Conservation (phyloP, 2,113 vertebrate species). For the Triplophysa rosa region DNA sequence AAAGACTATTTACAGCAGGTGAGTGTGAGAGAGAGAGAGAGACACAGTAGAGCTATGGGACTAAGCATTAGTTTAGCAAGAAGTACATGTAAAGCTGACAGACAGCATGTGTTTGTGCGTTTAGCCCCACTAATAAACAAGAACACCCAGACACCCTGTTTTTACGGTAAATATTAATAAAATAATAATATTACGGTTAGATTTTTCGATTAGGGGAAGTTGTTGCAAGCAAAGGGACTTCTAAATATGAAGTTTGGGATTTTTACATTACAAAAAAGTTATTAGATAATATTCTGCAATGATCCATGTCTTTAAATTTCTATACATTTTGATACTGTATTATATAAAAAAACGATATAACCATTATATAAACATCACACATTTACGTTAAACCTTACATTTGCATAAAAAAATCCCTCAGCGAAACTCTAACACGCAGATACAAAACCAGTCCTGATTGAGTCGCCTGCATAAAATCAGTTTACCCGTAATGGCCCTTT, state of each 20-base stretch:
- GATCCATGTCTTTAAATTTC: too few relatives aligned
- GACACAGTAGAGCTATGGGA: constrained; percentile 3
- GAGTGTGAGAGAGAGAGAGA: not conserved
- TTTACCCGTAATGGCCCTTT: constrained; percentile 2
- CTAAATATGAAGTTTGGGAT: too few relatives aligned
- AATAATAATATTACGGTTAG: too few relatives aligned
- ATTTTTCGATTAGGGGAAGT: too few relatives aligned
- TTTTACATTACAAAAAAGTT: too few relatives aligned
- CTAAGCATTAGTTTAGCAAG: constrained; percentile 46
- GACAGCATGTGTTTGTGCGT: constrained; percentile 10
- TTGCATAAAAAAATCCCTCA: not conserved
- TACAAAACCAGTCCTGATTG: constrained; percentile 22
- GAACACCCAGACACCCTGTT: constrained; percentile 5
- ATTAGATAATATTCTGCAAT: too few relatives aligned
- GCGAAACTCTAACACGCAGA: not conserved
- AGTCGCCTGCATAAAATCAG: constrained; percentile 19
- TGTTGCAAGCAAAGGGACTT: too few relatives aligned
- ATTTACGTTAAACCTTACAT: too few relatives aligned
- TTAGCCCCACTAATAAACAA: constrained; percentile 30
- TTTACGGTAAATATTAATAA: not conserved
- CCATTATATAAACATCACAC: too few relatives aligned
- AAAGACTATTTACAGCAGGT: constrained; percentile 20
- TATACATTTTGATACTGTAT: too few relatives aligned
- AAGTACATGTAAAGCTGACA: constrained; percentile 38
- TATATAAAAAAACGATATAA: too few relatives aligned